Base-by-base conservation (phyloP, 1,140 invertebrate genomes). In the Drosophila serrata region DNA sequence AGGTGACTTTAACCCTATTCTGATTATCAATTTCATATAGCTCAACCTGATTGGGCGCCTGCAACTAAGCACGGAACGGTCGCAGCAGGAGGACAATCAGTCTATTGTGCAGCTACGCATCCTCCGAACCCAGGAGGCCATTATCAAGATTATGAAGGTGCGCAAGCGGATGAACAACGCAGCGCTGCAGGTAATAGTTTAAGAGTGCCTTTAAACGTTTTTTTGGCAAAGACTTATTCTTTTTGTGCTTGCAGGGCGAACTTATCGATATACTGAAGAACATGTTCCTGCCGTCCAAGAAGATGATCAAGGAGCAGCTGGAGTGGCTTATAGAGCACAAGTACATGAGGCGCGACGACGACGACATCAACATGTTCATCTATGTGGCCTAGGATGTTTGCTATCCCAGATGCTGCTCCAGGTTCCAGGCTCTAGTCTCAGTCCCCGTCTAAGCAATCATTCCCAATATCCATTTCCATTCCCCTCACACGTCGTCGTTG, bases 261-360 rank as follows among this genome's bases (percentile, higher is more conserved):
- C 94, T 99, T 40, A 97, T 99, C 8, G 98, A 99, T 94, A 99
- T 99, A 93, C 94, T 99, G 55, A 99, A 99, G 93, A 99, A 99
- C 93, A 99, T 99, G 98, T 99, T 99, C 94, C 93, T 99, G 80
- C 99, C 99, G 33, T 98, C 98, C 69, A 99, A 99, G 94, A 99
- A 99, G 94, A 97, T 99, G 96, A 99, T 99, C 77, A 99, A 99
- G 94, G 98, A 99, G 94, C 99, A 99, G 94, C 96, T 99, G 35
- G 99, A 99, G 93, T 99, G 98, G 98, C 95, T 99, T 11, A 99
- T 99, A 79, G 99, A 99, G 94, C 97, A 99, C 92, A 99, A 99
- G 93, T 99, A 99, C 93, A 99, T 99, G 96, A 94, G 95, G 65
- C 94, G 99, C 75, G 98, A 99, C 93, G 98, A 99, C 84, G 97